Base-by-base conservation (phyloP, 2,113 vertebrate genomes). In the Edolisoma coerulescens region DNA sequence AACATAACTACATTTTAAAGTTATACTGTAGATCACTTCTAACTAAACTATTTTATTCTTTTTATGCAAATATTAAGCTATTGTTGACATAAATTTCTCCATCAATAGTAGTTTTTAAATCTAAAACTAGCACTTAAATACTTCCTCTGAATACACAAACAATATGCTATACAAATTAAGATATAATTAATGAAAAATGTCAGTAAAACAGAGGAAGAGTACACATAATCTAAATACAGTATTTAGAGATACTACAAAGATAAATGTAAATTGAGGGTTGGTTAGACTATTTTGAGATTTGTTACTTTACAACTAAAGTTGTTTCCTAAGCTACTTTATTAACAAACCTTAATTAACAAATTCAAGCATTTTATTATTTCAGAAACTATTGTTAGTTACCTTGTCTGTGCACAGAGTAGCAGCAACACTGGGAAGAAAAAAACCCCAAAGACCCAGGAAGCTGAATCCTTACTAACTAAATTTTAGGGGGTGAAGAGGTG, bases 401-500 rank as follows among this genome's bases (percentile, higher is more conserved):
- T 86, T 53, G 2, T 11, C 17, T 4, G 2, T 20, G 1, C 5
- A 37, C 2, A 65, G 19, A 77, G 3, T 2, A 39, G 17, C 2
- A 80, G 20, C 0, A 23, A 13, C 7, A 4, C 6, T 6, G 0
- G 3, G 1, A 61, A 1, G 4, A 27, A 50, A 42, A 63, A 0
- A 42, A 0, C 0, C 8, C 4, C 8, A 41, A 5, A 32, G 1
- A 8, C 8, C 14, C 0, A 4, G 0, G 0, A 8, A 71, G 0
- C 9, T 7, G 1, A 7, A 5, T 11, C 11, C 6, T 26, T 33
- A 0, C 3, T 30, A 37, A 6, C 5, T 33, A 3, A 26, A 4
- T 4, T 13, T 52, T 33, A 44, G 5, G 2, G 12, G 2, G 1
- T 3, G 0, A 37, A 33, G 5, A 13, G 1, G 6, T 60, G 28